Base-by-base conservation (phyloP, 2,888 invertebrate species). In the Drosophila mimetica region DNA sequence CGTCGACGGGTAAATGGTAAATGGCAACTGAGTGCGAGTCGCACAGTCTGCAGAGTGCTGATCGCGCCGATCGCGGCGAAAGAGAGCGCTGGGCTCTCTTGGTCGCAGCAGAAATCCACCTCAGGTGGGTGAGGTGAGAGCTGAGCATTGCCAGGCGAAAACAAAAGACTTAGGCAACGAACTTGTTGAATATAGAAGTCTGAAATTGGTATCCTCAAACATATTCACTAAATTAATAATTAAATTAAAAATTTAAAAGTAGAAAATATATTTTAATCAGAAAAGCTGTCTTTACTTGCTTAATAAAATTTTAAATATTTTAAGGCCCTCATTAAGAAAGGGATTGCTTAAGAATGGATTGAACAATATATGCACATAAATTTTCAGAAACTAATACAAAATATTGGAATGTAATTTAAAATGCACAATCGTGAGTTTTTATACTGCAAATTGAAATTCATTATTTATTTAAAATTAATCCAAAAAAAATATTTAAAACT, bases 1-100 rank as follows among this genome's bases (percentile, higher is more conserved):
- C 86, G 88, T 75, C 82, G 77, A 83, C 89, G 89, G 90, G 78
- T 87, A 89, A 89, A 89, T 83, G 90, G 78, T 87, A 89, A 89
- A 89, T 83, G 75, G 78, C 80, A 88, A 89, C 90, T 90, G 89
- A 86, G 58, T 28, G 37, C 30, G 20, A n/a, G 28, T 32, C 20
- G 44, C 34, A 32, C 8, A 34, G 30, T 11, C 30, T 30, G 47
- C 41, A 59, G 34, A 28, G 47, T 28, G 28, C 11, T n/a, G 16
- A n/a, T n/a, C n/a, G n/a, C n/a, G 25, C 22, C 16, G 36, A 50
- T 22, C 36, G 44, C 50, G 14, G 1, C 16, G 14, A n/a, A 39
- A 37, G 41, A 53, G 61, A 54, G 53, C 1, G 5, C 9, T 2
- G n/a, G n/a, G 32, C 11, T 48, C 28, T 22, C 47, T 63, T 53